Conservation (phyloP, 2,113 vertebrate species). For the Uria aalge region DNA sequence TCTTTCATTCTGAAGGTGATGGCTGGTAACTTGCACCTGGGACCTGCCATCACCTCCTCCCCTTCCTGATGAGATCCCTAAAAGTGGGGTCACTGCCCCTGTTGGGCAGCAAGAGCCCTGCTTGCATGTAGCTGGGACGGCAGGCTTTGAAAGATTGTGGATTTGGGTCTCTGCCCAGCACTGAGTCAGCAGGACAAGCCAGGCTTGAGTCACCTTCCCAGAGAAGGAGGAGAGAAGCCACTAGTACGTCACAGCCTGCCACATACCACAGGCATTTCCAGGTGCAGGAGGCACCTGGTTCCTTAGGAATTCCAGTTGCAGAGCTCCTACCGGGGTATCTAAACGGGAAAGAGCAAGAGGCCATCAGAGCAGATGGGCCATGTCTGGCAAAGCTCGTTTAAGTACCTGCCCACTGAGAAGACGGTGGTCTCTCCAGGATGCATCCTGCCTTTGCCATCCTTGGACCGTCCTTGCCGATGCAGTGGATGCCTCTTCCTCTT, state of each 20-base stretch:
- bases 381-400: neutral
- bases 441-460: slow-evolving; percentile 77
- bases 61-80: neutral
- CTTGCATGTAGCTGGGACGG: accelerated
- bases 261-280: neutral
- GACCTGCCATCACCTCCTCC: neutral
- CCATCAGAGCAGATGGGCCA: neutral
- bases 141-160: neutral
- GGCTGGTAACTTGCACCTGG: neutral
- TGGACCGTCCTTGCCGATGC: slow-evolving; percentile 78
- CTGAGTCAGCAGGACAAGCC: slow-evolving; percentile 14
- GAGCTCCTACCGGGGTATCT: neutral
- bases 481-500: slow-evolving; percentile 82
- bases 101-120: neutral
- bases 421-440: slow-evolving; percentile 89
- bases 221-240: neutral
- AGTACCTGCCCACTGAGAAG: slow-evolving; percentile 93
- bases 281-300: neutral
- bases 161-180: neutral
- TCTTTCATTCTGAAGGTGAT: neutral
- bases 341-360: neutral
- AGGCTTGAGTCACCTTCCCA: neutral
- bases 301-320: neutral
- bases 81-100: neutral
- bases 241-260: neutral